A percentile compares a stretch with the other conserved stretches of the same genome.
These are phyloP conservation scores for Drosophila austrosaltans DNA, from an alignment of 2,888 invertebrate species.

Conservation along the genomic window DNA sequence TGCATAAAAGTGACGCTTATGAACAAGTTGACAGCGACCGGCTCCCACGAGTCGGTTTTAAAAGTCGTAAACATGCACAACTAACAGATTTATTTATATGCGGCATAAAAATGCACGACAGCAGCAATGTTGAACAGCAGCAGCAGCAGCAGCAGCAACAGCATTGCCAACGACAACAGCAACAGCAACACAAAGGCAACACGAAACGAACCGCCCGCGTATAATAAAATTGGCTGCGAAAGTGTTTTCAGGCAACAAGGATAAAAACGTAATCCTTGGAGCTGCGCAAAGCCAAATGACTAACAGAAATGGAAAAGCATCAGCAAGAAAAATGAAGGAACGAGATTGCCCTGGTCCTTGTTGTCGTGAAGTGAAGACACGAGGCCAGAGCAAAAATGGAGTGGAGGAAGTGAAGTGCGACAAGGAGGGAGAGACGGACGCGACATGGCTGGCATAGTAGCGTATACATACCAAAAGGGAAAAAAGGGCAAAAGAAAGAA, in stretches of 20 bases:
- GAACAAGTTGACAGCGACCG: conserved; percentile 61
- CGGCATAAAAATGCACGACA: conserved; percentile 75
- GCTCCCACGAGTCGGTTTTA: conserved; percentile 61
- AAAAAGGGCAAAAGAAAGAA: neutral
- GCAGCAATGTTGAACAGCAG: conserved; percentile 11
- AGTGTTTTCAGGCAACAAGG: conserved; percentile 73
- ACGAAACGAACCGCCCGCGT: conserved; percentile 49
- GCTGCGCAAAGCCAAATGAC: conserved; percentile 69
- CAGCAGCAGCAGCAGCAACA: conserved; percentile 40
- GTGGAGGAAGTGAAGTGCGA: neutral
- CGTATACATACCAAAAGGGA: no score
- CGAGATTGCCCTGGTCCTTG: conserved; percentile 5
- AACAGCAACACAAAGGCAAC: conserved; percentile 24
- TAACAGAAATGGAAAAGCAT: conserved; percentile 55
- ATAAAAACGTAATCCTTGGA: conserved; percentile 71
- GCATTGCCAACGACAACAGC: conserved; percentile 30
- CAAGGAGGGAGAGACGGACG: neutral
- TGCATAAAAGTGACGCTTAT: conserved; percentile 75
- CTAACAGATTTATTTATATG: conserved; percentile 79
- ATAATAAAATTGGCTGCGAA: conserved; percentile 78
- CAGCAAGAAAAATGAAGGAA: conserved; percentile 21
- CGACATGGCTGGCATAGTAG: no score
- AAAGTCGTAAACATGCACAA: conserved; percentile 78
- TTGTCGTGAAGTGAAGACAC: conserved; percentile 2
- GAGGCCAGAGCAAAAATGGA: no score